Conservation (phyloP, 2,797 vertebrate species). For the Peromyscus aztecus region DNA sequence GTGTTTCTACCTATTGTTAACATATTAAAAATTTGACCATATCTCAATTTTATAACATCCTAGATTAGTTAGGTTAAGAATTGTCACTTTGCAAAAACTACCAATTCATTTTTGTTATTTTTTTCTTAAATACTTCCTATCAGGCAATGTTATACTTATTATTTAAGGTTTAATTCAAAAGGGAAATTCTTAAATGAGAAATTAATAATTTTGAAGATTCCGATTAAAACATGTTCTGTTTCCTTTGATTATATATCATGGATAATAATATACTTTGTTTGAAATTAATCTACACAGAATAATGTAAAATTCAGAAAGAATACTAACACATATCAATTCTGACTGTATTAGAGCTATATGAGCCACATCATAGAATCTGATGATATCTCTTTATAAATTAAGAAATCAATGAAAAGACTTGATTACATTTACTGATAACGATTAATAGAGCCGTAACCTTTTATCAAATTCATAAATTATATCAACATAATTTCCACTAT, state of each 20-base stretch:
- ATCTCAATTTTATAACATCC: background rate
- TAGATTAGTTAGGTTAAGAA: background rate
- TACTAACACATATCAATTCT: background rate
- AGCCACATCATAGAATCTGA: background rate
- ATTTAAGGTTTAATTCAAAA: background rate
- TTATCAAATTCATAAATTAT: background rate
- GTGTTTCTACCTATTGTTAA: background rate
- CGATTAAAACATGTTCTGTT: background rate
- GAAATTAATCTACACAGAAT: background rate
- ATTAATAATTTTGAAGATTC: background rate
- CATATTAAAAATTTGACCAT: background rate
- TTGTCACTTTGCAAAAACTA: background rate
- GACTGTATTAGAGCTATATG: background rate
- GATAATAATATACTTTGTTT: background rate
- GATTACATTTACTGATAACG: conserved; percentile 28
- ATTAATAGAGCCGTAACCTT: background rate
- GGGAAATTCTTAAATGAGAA: background rate
- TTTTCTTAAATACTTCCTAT: background rate
- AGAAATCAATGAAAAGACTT: background rate
- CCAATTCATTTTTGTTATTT: background rate
- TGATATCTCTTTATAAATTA: background rate
- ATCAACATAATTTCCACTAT: background rate
- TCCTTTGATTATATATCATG: background rate
- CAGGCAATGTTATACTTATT: background rate
- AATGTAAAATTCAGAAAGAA: conserved; percentile 23